phyloP scores from a whole-genome alignment of 2,797 vertebrate genomes.

The Halcyon smyrnensis region DNA sequence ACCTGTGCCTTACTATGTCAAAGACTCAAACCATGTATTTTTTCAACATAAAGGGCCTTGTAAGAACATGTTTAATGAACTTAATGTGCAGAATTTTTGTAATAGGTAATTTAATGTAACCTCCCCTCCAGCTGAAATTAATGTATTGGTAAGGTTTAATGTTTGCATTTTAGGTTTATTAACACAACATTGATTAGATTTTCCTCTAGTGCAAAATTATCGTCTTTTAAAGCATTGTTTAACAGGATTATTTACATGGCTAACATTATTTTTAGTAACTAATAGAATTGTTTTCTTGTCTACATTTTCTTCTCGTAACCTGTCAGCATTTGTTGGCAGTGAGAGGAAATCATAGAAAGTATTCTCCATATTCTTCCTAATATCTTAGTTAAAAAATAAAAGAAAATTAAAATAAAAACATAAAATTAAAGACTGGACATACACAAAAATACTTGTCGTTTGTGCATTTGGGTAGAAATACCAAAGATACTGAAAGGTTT shows the following conservation, averaged over 20 bases:
- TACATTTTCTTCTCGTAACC: background rate
- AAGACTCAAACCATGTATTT: background rate
- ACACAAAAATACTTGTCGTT: background rate
- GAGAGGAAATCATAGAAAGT: background rate
- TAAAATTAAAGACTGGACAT: background rate
- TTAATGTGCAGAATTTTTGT: background rate
- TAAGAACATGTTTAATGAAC: background rate
- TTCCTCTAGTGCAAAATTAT: background rate
- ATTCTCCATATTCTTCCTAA: background rate
- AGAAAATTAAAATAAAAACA: background rate
- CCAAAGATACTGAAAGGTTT: background rate
- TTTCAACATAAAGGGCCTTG: background rate
- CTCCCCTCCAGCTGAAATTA: background rate
- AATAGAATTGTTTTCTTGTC: background rate
- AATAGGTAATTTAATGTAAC: background rate
- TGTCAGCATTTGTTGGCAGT: background rate
- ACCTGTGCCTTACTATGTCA: fast-evolving
- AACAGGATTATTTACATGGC: background rate
- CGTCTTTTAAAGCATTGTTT: background rate
- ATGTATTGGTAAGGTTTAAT: background rate
- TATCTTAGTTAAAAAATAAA: background rate
- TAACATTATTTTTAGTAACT: background rate
- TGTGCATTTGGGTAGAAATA: background rate
- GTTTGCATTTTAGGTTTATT: background rate
- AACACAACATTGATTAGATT: background rate